Evolutionary conservation across 2,797 vertebrate species (phyloP).

Genomic region (Enteromius anoplus): DNA sequence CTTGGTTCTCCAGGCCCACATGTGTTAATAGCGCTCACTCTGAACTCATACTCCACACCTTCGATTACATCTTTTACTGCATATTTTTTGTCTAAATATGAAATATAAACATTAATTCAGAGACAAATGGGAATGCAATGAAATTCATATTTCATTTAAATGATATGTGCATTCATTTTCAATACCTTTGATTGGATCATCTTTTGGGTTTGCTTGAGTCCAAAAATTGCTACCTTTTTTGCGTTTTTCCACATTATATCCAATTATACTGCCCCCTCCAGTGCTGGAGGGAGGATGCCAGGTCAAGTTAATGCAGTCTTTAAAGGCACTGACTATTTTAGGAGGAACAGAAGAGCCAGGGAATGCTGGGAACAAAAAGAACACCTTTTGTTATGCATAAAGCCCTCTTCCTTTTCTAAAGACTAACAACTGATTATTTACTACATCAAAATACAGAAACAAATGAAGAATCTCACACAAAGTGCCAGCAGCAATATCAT

Average conservation of each 20-base stretch:
- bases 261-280: slow-evolving; percentile 79
- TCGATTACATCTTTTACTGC: slow-evolving; percentile 79
- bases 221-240: slow-evolving; percentile 86
- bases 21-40: slow-evolving; percentile 85
- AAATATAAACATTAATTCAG: not conserved
- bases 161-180: not conserved
- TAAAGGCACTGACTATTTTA: slow-evolving; percentile 79
- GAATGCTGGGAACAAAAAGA: slow-evolving; percentile 71
- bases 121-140: not conserved
- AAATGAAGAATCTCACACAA: slow-evolving; percentile 76
- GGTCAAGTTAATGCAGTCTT: slow-evolving; percentile 77
- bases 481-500: slow-evolving; percentile 80
- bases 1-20: slow-evolving; percentile 86
- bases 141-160: not conserved
- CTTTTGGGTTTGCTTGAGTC: slow-evolving; percentile 79
- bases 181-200: slow-evolving; percentile 78
- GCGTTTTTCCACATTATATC: slow-evolving; percentile 88
- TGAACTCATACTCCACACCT: slow-evolving; percentile 87
- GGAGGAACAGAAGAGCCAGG: slow-evolving; percentile 82
- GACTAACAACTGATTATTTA: not conserved
- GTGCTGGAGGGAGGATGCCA: slow-evolving; percentile 83
- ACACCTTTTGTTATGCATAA: not conserved
- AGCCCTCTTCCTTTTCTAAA: not conserved
- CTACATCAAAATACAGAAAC: not conserved
- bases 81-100: slow-evolving; percentile 74